Evolutionary conservation across 2,113 vertebrate species (phyloP), one percentile per base, ranked within the genome.

Genomic region (Cricetomys ansorgei): DNA sequence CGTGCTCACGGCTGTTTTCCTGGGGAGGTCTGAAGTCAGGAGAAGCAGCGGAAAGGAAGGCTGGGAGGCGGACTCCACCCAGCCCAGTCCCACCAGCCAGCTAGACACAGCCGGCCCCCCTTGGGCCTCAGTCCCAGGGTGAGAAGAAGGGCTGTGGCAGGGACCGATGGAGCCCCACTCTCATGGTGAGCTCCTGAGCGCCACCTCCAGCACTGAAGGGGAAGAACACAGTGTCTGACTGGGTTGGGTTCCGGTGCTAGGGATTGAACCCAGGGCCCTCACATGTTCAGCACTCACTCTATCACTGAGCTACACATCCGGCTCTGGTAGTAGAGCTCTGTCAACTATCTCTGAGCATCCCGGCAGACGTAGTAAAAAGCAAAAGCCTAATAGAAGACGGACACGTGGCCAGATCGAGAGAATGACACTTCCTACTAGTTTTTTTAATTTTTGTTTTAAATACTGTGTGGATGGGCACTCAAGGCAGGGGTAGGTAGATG

Each of bases 311-410:
- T 40, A 77, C 19, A 77, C 13, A 53, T 3, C 29, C 11, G 77
- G 48, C 2, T 17, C 43, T 93, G 69, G 40, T 7, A 62, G 45
- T 0, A 25, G 37, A 43, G 21, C 70, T 81, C 67, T 55, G 37
- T 34, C 55, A 80, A 45, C 83, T 40, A 88, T n/a, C 48, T 88
- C 31, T 69, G 87, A 95, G 90, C 91, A 59, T 92, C 93, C 94
- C 73, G 70, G 84, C 4, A 80, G 75, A 65, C 69, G 40, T 0
- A 7, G 29, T 17, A 37, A 85, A 75, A 31, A 94, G 23, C 57
- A 90, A 95, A 95, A 91, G 2, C 59, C 50, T 86, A 81, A 59
- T 25, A 50, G 85, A 85, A 37, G 48, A 67, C 40, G 50, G 34
- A 17, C 1, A 53, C 64, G n/a, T 15, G 29, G 40, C n/a, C 12